A percentile compares a stretch with the other conserved stretches of the same genome.
Conservation (phyloP, 2,797 vertebrate genomes). For the Takifugu rubripes region DNA sequence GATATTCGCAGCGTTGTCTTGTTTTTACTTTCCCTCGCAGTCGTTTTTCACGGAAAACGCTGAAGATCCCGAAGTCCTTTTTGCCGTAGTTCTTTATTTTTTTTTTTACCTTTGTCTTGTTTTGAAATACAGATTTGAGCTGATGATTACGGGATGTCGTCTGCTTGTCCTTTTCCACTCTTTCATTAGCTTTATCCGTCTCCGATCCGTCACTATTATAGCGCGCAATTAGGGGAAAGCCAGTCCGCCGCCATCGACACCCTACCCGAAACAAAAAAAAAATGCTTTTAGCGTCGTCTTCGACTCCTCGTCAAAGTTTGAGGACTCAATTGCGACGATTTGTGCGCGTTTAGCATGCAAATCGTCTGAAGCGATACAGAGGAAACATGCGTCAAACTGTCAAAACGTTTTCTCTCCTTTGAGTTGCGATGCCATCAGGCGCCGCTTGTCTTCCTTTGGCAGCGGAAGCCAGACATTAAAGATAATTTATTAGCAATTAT, state of each 20-base stretch:
- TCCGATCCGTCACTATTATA: conserved; percentile 46
- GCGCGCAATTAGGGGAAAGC: conserved; percentile 52
- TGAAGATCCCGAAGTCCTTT: conserved; percentile 14
- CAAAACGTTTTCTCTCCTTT: conserved; percentile 46
- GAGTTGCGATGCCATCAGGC: conserved; percentile 34
- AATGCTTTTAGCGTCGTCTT: conserved; percentile 41
- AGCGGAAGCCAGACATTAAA: conserved; percentile 32
- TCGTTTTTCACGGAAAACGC: not conserved
- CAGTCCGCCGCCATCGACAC: conserved; percentile 43
- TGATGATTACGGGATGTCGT: conserved; percentile 60
- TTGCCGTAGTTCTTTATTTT: not conserved
- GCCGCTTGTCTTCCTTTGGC: conserved; percentile 10
- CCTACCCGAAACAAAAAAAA: conserved; percentile 14
- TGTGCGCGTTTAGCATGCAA: conserved; percentile 10
- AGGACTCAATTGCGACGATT: conserved; percentile 20
- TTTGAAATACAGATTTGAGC: no score
- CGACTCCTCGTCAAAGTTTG: conserved; percentile 29
- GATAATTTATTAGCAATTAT: conserved; percentile 54
- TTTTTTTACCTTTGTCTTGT: conserved; percentile 8
- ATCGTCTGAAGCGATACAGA: conserved; percentile 31
- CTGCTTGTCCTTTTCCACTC: conserved; percentile 43
- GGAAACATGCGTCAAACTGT: conserved; percentile 29
- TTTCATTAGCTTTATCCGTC: conserved; percentile 57
- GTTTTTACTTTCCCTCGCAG: not conserved
- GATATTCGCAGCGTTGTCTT: not conserved